Evolutionary conservation across 2,797 vertebrate genomes (phyloP).

Genomic region (Amblyopsis hoosieri): DNA sequence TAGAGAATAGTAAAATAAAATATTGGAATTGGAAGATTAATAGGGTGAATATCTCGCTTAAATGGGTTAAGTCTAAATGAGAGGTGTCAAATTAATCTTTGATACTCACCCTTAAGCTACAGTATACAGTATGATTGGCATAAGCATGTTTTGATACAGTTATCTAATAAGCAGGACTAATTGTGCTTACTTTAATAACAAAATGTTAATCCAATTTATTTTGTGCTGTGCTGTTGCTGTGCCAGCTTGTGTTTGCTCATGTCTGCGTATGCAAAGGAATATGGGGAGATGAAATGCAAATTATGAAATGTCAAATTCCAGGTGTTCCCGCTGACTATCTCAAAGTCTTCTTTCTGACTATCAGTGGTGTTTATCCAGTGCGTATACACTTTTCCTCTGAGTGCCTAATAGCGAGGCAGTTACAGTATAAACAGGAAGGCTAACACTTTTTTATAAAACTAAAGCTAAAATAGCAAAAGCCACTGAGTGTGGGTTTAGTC

Average conservation of each 20-base stretch:
- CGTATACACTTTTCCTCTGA: background rate
- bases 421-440: background rate
- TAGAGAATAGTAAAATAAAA: no score
- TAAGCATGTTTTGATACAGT: background rate
- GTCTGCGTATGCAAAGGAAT: constrained; percentile 28
- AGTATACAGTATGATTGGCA: no score
- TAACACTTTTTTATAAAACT: background rate
- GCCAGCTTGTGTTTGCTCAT: constrained; percentile 18
- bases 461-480: background rate
- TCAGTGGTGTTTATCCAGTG: constrained; percentile 6
- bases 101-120: no score
- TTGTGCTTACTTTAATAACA: background rate
- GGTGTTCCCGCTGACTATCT: constrained; percentile 55
- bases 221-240: background rate
- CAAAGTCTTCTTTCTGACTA: constrained; percentile 40
- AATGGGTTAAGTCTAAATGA: no score
- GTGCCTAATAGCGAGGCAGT: background rate
- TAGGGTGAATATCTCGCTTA: no score
- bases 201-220: background rate
- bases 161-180: background rate
- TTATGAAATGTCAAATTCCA: constrained; percentile 31
- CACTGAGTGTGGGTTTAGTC: no score
- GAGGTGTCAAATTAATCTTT: no score
- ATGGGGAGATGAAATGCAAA: constrained; percentile 25
- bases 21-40: no score